A percentile compares a stretch with the other conserved stretches of the same genome.
Conservation (phyloP, 37 sponge, comb jelly and placozoan genomes). For the Mnemiopsis leidyi region DNA sequence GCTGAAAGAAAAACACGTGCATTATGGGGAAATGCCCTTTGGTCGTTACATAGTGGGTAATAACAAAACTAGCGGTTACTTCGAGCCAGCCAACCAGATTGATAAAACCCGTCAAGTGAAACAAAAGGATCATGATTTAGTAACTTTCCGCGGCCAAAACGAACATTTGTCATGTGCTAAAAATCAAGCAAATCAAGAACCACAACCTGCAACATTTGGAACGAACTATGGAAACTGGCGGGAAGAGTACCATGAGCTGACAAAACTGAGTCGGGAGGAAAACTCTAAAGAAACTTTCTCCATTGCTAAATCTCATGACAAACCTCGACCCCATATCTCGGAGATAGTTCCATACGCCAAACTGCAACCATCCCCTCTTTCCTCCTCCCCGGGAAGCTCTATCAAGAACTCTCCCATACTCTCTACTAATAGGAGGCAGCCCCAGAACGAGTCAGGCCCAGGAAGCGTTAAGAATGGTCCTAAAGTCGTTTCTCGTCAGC, state of each 20-base stretch:
- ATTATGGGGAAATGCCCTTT: not conserved
- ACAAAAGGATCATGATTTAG: conserved; percentile 6
- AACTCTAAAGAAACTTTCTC: not conserved
- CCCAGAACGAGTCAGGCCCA: not conserved
- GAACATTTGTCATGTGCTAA: not conserved
- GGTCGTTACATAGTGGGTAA: conserved; percentile 22
- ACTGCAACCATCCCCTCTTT: not conserved
- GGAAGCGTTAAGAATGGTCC: not conserved
- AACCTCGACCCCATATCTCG: not conserved
- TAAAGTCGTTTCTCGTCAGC: not conserved
- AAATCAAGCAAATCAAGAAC: not conserved
- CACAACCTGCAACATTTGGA: not conserved
- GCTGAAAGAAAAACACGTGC: not conserved
- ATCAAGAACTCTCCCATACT: conserved; percentile 41
- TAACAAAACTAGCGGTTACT: not conserved
- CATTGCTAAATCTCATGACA: not conserved
- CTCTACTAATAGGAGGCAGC: not conserved
- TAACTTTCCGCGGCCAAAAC: not conserved
- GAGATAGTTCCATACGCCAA: not conserved
- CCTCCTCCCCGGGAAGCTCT: conserved; percentile 14
- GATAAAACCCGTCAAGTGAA: not conserved
- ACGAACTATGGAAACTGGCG: not conserved
- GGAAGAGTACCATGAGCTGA: conserved; percentile 35
- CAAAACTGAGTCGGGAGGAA: not conserved
- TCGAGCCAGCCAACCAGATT: not conserved